Evolutionary conservation across 2,888 invertebrate species (phyloP).

Genomic region (Neoascia interrupta): DNA sequence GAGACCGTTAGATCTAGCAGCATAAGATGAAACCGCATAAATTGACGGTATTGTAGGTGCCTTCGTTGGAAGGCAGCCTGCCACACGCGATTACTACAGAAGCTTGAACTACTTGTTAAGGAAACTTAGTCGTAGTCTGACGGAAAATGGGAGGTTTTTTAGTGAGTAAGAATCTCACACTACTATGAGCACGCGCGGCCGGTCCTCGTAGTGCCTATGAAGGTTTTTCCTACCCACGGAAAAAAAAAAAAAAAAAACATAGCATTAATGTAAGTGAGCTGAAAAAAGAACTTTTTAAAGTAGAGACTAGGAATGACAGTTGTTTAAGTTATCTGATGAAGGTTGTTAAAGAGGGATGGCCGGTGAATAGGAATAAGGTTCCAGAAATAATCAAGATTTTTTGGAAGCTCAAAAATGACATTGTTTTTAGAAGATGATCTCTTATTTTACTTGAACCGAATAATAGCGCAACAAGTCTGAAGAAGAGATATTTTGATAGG

Average conservation of each 20-base stretch:
- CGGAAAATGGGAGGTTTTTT: no score
- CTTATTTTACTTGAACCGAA: constrained; percentile 55
- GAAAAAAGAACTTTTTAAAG: constrained; percentile 27
- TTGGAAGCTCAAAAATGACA: constrained; percentile 41
- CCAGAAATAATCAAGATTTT: constrained; percentile 30
- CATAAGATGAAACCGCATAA: no score
- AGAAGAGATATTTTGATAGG: constrained; percentile 58
- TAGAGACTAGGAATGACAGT: constrained; percentile 20
- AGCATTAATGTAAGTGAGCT: constrained; percentile 43
- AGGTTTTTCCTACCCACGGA: no score
- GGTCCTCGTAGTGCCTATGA: no score
- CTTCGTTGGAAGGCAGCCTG: no score
- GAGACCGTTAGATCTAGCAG: no score
- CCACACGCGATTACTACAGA: no score
- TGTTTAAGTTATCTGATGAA: constrained; percentile 9
- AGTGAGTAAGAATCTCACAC: no score
- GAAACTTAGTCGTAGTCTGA: no score
- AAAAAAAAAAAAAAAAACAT: constrained; percentile 7
- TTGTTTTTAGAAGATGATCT: constrained; percentile 47
- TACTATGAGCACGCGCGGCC: no score
- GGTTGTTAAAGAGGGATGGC: constrained; percentile 54
- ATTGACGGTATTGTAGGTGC: no score
- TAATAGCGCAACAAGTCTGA: constrained; percentile 47
- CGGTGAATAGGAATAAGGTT: constrained; percentile 19
- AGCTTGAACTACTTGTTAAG: no score